Conservation (phyloP, 2,888 invertebrate species). For the Mantis religiosa region DNA sequence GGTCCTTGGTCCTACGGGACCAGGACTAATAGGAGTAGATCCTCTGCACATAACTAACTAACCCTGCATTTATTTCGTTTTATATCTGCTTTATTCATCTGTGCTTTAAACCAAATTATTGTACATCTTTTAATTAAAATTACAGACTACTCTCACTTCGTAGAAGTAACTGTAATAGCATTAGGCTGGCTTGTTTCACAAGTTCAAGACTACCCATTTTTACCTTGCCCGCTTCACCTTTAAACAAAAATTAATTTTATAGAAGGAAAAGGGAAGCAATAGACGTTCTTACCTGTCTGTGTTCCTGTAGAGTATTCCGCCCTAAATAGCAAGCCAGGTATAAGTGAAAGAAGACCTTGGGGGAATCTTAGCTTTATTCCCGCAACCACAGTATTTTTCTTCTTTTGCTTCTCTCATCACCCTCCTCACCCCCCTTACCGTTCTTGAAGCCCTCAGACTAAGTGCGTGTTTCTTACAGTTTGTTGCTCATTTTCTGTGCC, state of each 20-base stretch:
- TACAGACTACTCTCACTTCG: no score
- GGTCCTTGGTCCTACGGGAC: no score
- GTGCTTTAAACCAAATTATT: no score
- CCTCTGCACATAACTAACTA: no score
- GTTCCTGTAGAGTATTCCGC: neutral
- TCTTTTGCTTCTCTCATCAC: neutral
- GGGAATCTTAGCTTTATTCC: neutral
- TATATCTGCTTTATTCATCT: no score
- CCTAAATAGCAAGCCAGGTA: neutral
- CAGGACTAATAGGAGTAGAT: no score
- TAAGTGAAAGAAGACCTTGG: neutral
- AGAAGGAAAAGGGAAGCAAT: neutral
- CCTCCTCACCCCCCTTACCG: neutral
- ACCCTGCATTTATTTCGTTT: no score
- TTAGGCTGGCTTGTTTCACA: no score
- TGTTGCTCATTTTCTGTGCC: neutral
- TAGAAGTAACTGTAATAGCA: no score
- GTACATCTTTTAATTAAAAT: no score
- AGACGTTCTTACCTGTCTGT: neutral
- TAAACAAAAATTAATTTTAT: neutral
- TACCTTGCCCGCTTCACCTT: neutral
- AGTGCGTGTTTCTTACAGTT: neutral
- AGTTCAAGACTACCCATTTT: no score
- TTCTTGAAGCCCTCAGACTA: neutral
- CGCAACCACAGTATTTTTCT: neutral